Base-by-base conservation (phyloP, 2,113 vertebrate species). In the Gobiocypris rarus region DNA sequence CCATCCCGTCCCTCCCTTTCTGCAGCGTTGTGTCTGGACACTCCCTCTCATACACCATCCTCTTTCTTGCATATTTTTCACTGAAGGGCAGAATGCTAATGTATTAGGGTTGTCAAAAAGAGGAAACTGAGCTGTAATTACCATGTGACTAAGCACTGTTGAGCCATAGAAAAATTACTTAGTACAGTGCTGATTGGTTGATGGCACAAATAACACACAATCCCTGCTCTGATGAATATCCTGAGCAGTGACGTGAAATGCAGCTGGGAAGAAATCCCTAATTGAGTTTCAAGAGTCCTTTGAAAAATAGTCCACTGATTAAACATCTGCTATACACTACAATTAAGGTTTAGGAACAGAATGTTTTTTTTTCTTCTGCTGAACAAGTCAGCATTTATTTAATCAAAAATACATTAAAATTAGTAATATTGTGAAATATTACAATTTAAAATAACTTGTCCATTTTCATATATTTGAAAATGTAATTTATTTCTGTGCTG, bases 1-100 rank as follows among this genome's bases (percentile, higher is more conserved):
- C 52, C 31, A 82, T 83, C 59, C 61, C 83, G 58, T 78, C 19
- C 14, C 70, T 83, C 54, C 19, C 85, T 67, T 71, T 31, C 3
- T 85, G 15, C 31, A 3, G 43, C 5, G 9, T 14, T n/a, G 24
- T 24, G 17, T 19, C 48, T 56, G 63, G 76, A 83, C 67, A 48
- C 34, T 79, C 70, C 6, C 17, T 74, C 11, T 28, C 65, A 43
- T 17, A 3, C 69, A 50, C 17, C 67, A 5, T 22, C 48, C 1
- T 58, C 22, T 56, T 15, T 76, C 50, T 76, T 28, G 4, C 19
- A 19, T 14, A 34, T 52, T 43, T 82, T 58, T 41, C 24, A 50
- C 14, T 11, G 73, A 9, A 31, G 26, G n/a, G 14, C 4, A 28
- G 45, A 75, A 31, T 50, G 48, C 14, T 52, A 28, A 74, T 48